Evolutionary conservation across 2,113 vertebrate genomes (phyloP).

Genomic region (Apistogramma diplotaenia): DNA sequence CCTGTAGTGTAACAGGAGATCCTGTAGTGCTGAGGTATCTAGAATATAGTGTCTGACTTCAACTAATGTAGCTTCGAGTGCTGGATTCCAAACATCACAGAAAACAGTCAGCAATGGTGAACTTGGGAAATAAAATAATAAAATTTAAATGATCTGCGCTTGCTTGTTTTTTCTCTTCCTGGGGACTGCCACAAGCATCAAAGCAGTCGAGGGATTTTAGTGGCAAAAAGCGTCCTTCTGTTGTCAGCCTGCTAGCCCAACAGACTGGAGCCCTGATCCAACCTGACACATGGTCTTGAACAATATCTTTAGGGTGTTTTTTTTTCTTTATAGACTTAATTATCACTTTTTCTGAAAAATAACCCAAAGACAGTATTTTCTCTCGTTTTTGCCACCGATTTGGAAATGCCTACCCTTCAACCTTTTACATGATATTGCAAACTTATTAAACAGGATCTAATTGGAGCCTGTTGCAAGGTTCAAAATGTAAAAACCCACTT

Average conservation of each 20-base stretch:
- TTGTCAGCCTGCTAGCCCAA: conserved; percentile 44
- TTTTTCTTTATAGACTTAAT: conserved; percentile 16
- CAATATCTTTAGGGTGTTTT: conserved; percentile 8
- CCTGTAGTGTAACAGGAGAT: neutral
- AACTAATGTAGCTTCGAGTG: neutral
- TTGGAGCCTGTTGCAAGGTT: neutral
- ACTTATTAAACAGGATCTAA: neutral
- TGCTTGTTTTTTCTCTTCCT: neutral
- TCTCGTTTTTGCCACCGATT: neutral
- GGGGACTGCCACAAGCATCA: conserved; percentile 55
- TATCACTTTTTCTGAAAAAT: conserved; percentile 10
- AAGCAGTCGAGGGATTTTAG: conserved; percentile 51
- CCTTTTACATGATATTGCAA: neutral
- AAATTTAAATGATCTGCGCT: neutral
- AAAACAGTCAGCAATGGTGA: neutral
- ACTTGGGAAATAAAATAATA: neutral
- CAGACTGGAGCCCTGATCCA: conserved; percentile 36
- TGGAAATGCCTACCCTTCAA: neutral
- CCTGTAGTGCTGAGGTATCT: neutral
- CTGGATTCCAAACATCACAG: neutral
- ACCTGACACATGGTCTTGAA: conserved; percentile 42
- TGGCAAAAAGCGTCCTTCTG: conserved; percentile 45
- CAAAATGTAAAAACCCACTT: neutral
- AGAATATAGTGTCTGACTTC: neutral
- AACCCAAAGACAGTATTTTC: neutral